phyloP scores from a whole-genome alignment of 2,888 invertebrate genomes.

The Heliconius ethilla region DNA sequence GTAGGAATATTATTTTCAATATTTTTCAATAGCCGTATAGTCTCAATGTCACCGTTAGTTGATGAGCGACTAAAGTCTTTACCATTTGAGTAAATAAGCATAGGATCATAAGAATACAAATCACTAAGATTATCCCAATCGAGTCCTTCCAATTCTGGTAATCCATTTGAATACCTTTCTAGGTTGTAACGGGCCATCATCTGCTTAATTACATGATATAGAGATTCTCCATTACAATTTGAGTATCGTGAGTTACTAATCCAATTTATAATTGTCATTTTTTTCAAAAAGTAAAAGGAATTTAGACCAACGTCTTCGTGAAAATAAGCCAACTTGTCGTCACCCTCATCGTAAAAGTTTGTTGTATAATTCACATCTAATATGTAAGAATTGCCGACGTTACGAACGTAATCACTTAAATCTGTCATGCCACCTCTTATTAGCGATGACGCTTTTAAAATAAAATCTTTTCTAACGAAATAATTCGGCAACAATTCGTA shows the following conservation, averaged over 20 bases:
- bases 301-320: slow-evolving; percentile 87
- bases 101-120: slow-evolving; percentile 80
- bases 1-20: slow-evolving; percentile 65
- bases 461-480: slow-evolving; percentile 83
- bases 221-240: slow-evolving; percentile 82
- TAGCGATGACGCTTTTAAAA: slow-evolving; percentile 71
- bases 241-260: slow-evolving; percentile 58
- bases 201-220: slow-evolving; percentile 85
- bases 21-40: slow-evolving; percentile 58
- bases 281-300: slow-evolving; percentile 82
- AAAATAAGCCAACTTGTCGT: slow-evolving; percentile 86
- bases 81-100: slow-evolving; percentile 84
- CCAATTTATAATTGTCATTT: slow-evolving; percentile 81
- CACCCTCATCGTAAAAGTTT: slow-evolving; percentile 65
- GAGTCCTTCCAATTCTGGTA: slow-evolving; percentile 81
- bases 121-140: slow-evolving; percentile 75
- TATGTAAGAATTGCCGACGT: slow-evolving; percentile 69
- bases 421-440: slow-evolving; percentile 59
- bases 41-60: slow-evolving; percentile 62
- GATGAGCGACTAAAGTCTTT: slow-evolving; percentile 82
- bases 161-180: slow-evolving; percentile 85
- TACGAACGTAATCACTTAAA: slow-evolving; percentile 55
- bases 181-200: slow-evolving; percentile 86
- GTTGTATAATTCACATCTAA: slow-evolving; percentile 70
- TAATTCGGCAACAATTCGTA: slow-evolving; percentile 86